phyloP scores from a whole-genome alignment of 2,888 invertebrate species.

The Leptodirus hochenwartii region DNA sequence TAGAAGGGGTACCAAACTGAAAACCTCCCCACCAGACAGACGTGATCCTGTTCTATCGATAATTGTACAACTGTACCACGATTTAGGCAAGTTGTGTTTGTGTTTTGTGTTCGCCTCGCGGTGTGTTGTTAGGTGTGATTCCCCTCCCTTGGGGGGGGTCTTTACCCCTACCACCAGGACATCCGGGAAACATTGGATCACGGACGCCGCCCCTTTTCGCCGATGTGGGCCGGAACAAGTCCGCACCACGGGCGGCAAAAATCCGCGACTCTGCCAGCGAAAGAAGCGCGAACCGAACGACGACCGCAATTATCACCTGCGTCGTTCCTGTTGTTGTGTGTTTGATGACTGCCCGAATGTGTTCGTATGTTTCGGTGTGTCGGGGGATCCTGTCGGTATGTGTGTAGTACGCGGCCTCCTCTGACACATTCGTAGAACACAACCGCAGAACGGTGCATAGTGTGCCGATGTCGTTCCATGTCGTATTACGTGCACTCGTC shows the following conservation, averaged over 20 bases:
- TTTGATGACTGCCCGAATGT: constrained; percentile 16
- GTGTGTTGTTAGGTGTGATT: too few species aligned
- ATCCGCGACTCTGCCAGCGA: constrained; percentile 27
- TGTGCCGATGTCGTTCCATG: too few species aligned
- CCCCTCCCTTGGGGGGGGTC: constrained; percentile 31
- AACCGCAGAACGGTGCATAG: too few species aligned
- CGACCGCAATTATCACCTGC: constrained; percentile 30
- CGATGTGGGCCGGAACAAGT: constrained; percentile 34
- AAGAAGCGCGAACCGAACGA: constrained; percentile 36
- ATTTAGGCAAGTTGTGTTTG: too few species aligned
- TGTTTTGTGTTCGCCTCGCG: too few species aligned
- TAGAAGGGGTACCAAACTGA: too few species aligned
- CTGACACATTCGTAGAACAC: too few species aligned
- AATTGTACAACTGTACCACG: too few species aligned
- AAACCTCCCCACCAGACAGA: too few species aligned
- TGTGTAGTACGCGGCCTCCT: not conserved
- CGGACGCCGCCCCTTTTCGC: constrained; percentile 35
- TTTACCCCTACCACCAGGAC: constrained; percentile 24
- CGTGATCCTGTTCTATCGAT: too few species aligned
- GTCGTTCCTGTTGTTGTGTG: constrained; percentile 17
- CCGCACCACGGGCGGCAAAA: too few species aligned
- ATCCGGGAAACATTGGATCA: constrained; percentile 14
- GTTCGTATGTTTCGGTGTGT: constrained; percentile 16
- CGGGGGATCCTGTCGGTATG: constrained; percentile 2
- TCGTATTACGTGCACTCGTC: too few species aligned